phyloP scores from a whole-genome alignment of 2,113 vertebrate genomes.

The Hippocampus comes region DNA sequence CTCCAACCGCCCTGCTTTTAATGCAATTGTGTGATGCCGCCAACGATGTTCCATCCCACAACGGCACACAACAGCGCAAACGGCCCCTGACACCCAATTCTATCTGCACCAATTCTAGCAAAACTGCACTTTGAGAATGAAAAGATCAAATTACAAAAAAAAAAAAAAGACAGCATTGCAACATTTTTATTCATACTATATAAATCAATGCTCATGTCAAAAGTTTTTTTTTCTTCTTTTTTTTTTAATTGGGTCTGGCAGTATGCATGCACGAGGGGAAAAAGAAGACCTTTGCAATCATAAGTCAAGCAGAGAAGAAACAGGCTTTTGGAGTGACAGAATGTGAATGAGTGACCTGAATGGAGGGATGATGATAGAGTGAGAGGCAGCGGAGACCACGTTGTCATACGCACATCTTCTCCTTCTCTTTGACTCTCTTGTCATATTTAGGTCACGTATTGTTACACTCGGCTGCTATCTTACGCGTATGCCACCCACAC shows the following conservation, averaged over 20 bases:
- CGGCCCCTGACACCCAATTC: too few relatives aligned
- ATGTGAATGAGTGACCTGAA: constrained; percentile 26
- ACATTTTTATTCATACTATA: too few relatives aligned
- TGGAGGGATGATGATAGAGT: constrained; percentile 36
- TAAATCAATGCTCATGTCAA: too few relatives aligned
- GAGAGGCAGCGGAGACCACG: constrained; percentile 9
- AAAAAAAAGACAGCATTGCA: too few relatives aligned
- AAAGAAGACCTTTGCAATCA: not conserved
- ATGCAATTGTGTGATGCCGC: too few relatives aligned
- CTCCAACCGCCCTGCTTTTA: too few relatives aligned
- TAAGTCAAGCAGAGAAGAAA: not conserved
- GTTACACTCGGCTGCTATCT: constrained; percentile 25
- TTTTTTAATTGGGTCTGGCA: not conserved
- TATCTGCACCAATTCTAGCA: too few relatives aligned
- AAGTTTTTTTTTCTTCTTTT: too few relatives aligned
- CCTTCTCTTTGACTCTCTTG: constrained; percentile 36
- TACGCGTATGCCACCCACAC: not conserved
- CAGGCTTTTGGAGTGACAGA: constrained; percentile 2
- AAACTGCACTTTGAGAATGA: too few relatives aligned
- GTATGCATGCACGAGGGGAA: not conserved
- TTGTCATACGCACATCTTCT: constrained; percentile 22
- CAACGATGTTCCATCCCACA: too few relatives aligned
- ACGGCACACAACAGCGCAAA: too few relatives aligned
- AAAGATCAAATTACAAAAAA: too few relatives aligned
- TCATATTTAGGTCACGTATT: constrained; percentile 56